Base-by-base conservation (phyloP, 2,888 invertebrate species). In the Caenorhabditis virilis region DNA sequence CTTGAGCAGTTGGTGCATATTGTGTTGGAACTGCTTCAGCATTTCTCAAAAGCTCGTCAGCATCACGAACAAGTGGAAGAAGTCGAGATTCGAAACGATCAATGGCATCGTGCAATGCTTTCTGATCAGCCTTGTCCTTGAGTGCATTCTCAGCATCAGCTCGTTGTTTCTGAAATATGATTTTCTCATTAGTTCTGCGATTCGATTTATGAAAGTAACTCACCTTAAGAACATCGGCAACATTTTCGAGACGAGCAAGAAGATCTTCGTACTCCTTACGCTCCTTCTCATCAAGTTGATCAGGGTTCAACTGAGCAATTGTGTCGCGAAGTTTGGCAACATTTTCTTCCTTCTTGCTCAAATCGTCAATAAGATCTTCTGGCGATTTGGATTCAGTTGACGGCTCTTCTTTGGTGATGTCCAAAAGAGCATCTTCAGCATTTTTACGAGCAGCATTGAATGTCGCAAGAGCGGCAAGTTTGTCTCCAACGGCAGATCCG, bases 361-460 rank as follows among this genome's bases (percentile, higher is more conserved):
- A 50, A 26, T 53, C 51, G 33, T 47, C 54, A 30, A 58, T 38
- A 27, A 50, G 30, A 20, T 64, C 47, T 53, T 64, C 53, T 27
- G 63, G 50, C 22, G 45, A 45, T 23, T 13, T 22, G n/a, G 11
- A 6, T 13, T 53, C 45, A 15, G 13, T 16, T 30, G 42, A n/a
- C n/a, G 26, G 18, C 16, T 23, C 38, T 22, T 42, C 23, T 27
- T 52, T 45, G 16, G 63, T 58, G 26, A 63, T 63, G 36, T 52
- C 58, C 41, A 63, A 45, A n/a, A 63, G 58, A 33, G 64, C 33
- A 16, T 60, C 61, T 49, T 69, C 70, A 20, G 63, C 61, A 25
- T 66, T 60, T 50, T 64, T 67, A 27, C 69, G 60, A 43, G 62
- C 55, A 15, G 66, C 61, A n/a, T 58, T 65, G 58, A 68, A 69